These are phyloP conservation scores for Pterostichus madidus DNA, from an alignment of 2,888 invertebrate genomes.

Conservation along the genomic window DNA sequence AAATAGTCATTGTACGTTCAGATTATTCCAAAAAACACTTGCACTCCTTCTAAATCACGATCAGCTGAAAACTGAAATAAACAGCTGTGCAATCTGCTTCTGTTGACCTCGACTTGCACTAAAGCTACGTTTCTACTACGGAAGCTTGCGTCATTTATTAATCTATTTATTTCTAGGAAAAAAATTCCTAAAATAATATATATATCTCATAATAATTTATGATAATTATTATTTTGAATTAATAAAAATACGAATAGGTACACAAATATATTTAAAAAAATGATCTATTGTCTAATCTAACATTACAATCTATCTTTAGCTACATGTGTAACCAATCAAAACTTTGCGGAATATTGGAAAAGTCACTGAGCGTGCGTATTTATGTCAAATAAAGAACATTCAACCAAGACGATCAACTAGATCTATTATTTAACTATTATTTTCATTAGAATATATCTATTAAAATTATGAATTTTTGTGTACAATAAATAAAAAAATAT, in stretches of 20 bases:
- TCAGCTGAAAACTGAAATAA: constrained; percentile 69
- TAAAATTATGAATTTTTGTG: too few species aligned
- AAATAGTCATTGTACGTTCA: constrained; percentile 61
- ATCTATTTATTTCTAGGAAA: background rate
- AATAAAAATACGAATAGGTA: background rate
- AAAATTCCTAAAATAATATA: background rate
- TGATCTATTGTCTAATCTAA: background rate
- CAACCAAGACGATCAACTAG: too few species aligned
- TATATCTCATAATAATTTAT: background rate
- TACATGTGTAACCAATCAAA: constrained; percentile 63
- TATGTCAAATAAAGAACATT: background rate
- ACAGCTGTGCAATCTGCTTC: constrained; percentile 67
- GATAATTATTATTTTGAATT: constrained; percentile 4
- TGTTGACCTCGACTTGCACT: constrained; percentile 67
- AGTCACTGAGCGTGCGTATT: constrained; percentile 52
- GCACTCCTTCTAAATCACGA: constrained; percentile 63
- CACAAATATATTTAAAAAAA: background rate
- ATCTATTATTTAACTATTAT: too few species aligned
- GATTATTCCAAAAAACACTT: constrained; percentile 64
- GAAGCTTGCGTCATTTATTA: background rate
- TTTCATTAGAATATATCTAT: background rate
- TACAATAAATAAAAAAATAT: too few species aligned
- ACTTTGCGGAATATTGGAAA: constrained; percentile 60
- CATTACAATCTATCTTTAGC: constrained; percentile 28
- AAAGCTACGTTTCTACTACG: constrained; percentile 23